Evolutionary conservation across 2,797 vertebrate species (phyloP).

Genomic region (Sibirionetta formosa): DNA sequence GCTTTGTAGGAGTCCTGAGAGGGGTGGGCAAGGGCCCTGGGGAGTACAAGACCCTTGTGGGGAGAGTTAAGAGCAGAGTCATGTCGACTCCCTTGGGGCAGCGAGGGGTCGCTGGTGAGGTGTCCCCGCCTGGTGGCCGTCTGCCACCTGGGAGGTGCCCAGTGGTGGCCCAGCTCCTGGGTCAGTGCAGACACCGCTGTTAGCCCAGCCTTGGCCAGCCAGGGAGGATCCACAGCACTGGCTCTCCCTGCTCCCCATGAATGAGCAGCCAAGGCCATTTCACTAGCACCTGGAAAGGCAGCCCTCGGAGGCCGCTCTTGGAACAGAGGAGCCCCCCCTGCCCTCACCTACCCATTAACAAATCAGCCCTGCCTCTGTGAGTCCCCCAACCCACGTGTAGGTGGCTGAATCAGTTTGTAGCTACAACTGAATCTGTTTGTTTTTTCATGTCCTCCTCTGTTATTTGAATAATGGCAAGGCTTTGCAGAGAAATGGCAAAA

Average conservation of each 20-base stretch:
- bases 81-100: background rate
- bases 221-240: background rate
- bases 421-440: background rate
- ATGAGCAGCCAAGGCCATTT: background rate
- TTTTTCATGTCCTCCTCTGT: background rate
- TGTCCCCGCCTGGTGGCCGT: background rate
- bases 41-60: background rate
- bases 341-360: no score
- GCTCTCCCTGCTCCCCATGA: background rate
- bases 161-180: background rate
- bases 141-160: background rate
- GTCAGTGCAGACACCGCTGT: background rate
- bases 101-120: background rate
- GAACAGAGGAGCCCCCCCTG: background rate
- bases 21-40: background rate
- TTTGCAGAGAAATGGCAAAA: background rate
- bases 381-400: no score
- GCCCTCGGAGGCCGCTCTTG: background rate
- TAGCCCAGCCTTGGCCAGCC: background rate
- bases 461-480: background rate
- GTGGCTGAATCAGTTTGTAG: background rate
- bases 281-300: background rate
- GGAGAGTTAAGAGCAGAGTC: background rate
- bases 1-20: conserved; percentile 45
- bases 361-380: background rate